Conservation (phyloP, 2,888 invertebrate species). For the Ormyrus rosae region DNA sequence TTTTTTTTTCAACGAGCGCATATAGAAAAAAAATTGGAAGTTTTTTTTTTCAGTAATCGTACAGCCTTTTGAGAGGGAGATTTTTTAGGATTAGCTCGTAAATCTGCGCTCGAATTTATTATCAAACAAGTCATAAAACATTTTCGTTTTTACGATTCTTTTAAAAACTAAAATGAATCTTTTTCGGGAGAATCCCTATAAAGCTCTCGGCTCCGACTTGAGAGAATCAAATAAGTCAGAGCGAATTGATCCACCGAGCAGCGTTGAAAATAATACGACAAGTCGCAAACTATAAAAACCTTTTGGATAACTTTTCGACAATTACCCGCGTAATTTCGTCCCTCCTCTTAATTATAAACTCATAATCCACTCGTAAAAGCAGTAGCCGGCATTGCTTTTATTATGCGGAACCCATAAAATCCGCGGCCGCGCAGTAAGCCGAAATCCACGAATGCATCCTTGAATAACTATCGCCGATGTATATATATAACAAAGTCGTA, state of each 20-base stretch:
- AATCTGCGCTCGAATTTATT: neutral
- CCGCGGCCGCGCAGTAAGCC: slow-evolving; percentile 17
- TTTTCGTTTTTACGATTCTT: no score
- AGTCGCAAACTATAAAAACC: slow-evolving; percentile 8
- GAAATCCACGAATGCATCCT: slow-evolving; percentile 42
- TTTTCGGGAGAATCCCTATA: no score
- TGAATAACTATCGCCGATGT: slow-evolving; percentile 18
- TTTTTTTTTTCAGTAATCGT: no score
- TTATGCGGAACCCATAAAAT: slow-evolving; percentile 47
- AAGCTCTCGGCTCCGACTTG: neutral
- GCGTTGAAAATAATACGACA: slow-evolving; percentile 8
- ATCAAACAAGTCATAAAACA: no score
- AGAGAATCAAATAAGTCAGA: no score
- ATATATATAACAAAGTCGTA: slow-evolving; percentile 35
- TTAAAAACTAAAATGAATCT: no score
- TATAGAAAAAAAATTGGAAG: no score
- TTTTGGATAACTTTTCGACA: slow-evolving; percentile 29
- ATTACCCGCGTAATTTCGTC: slow-evolving; percentile 29
- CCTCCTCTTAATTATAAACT: slow-evolving; percentile 52
- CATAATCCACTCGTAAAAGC: slow-evolving; percentile 52
- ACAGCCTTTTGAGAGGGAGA: neutral
- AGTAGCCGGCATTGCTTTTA: slow-evolving; percentile 45
- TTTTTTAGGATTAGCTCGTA: neutral
- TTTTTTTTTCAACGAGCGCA: no score
- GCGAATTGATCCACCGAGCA: no score